These are phyloP conservation scores for Heliconius eleuchia DNA, from an alignment of 1,140 invertebrate genomes.

Conservation along the genomic window DNA sequence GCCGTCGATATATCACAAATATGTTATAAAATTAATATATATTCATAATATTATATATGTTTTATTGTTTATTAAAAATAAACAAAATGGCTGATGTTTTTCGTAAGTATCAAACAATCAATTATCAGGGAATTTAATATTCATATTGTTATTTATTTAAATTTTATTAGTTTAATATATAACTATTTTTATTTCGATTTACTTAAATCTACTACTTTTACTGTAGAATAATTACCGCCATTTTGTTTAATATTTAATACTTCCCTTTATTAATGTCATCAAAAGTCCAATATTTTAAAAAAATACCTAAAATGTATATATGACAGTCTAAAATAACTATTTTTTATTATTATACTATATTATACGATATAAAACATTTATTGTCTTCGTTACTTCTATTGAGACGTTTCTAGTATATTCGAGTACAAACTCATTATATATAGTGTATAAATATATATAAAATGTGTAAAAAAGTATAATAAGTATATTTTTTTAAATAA, in stretches of 20 bases:
- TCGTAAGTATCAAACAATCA: background rate
- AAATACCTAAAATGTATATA: conserved; percentile 7
- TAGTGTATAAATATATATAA: conserved; percentile 18
- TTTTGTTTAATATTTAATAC: background rate
- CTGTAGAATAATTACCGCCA: background rate
- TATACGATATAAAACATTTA: conserved; percentile 17
- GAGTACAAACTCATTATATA: conserved; percentile 1
- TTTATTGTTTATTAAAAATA: background rate
- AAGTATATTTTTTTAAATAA: conserved; percentile 10
- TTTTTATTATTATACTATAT: background rate
- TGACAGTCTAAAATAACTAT: conserved; percentile 6
- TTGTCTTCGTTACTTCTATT: conserved; percentile 3
- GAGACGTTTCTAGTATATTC: conserved; percentile 4
- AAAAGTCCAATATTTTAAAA: background rate
- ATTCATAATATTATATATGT: background rate
- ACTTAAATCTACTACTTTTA: too few relatives aligned
- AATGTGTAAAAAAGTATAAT: conserved; percentile 10
- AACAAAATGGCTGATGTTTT: background rate
- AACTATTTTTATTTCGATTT: too few relatives aligned
- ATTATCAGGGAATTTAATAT: background rate
- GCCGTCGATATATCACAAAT: background rate
- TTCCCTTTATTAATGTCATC: background rate
- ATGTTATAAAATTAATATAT: background rate
- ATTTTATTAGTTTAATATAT: too few relatives aligned
- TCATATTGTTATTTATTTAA: too few relatives aligned